phyloP scores from a whole-genome alignment of 1,140 invertebrate species.

The Hypsibius dujardini region DNA sequence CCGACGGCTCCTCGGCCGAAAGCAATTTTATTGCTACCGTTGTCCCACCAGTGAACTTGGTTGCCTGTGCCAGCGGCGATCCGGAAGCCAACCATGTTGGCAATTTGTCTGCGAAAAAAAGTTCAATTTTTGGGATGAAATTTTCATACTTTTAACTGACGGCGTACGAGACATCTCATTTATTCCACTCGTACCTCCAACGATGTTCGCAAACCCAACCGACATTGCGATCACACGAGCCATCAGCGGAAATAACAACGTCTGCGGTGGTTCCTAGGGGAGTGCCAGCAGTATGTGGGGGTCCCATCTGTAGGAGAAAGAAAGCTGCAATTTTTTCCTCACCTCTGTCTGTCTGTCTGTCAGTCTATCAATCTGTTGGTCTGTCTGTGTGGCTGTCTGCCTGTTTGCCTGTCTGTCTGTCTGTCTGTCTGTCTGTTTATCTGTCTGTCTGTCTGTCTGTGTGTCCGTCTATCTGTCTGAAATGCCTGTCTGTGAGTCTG shows the following conservation, averaged over 20 bases:
- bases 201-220: constrained; percentile 75
- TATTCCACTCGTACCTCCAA: constrained; percentile 26
- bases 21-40: constrained; percentile 52
- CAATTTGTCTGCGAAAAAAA: constrained; percentile 12
- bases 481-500: no score
- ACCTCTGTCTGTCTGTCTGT: no score
- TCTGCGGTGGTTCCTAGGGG: constrained; percentile 42
- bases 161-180: no score
- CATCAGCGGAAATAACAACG: constrained; percentile 45
- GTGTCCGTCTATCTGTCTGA: no score
- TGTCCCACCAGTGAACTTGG: constrained; percentile 48
- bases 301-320: constrained; percentile 25
- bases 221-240: constrained; percentile 42
- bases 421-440: no score
- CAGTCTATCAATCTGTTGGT: no score
- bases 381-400: no score
- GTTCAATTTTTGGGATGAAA: no score
- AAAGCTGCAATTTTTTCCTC: no score
- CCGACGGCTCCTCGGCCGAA: constrained; percentile 49
- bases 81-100: constrained; percentile 12
- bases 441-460: no score
- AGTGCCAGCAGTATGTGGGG: constrained; percentile 31
- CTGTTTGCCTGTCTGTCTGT: no score
- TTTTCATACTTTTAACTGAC: no score
- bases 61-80: not conserved